These are phyloP conservation scores for Luscinia megarhynchos DNA, from an alignment of 2,797 vertebrate species.

Conservation along the genomic window DNA sequence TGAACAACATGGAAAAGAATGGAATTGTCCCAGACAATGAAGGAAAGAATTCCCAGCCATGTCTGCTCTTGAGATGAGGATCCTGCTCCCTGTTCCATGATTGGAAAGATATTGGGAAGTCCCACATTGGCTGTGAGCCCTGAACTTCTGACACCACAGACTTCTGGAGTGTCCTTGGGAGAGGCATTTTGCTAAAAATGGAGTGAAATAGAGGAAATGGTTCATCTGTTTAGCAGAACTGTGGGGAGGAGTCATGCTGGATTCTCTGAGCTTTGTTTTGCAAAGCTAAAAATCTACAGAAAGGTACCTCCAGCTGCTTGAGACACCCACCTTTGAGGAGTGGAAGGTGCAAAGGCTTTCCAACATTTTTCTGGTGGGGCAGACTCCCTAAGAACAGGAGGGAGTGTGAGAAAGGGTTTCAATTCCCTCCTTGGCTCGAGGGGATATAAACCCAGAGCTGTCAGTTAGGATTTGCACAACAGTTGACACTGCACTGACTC, in stretches of 20 bases:
- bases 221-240: not conserved
- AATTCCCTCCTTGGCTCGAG: not conserved
- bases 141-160: not conserved
- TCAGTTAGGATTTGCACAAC: not conserved
- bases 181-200: not conserved
- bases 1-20: not conserved
- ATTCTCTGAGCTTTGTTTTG: not conserved
- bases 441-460: conserved; percentile 5
- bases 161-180: not conserved
- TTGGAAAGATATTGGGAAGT: not conserved
- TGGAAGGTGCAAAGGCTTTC: not conserved
- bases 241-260: not conserved
- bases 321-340: not conserved
- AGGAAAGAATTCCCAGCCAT: not conserved
- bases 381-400: not conserved
- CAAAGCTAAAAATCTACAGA: not conserved
- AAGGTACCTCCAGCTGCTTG: not conserved
- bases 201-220: not conserved
- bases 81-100: not conserved
- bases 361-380: not conserved
- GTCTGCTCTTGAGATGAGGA: not conserved
- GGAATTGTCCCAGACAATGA: not conserved
- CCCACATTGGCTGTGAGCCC: not conserved
- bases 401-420: conserved; percentile 27
- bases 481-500: not conserved